Percentiles rank a stretch among this genome's conserved stretches.
phyloP scores from a whole-genome alignment of 2,797 vertebrate genomes.

The Merluccius polli region DNA sequence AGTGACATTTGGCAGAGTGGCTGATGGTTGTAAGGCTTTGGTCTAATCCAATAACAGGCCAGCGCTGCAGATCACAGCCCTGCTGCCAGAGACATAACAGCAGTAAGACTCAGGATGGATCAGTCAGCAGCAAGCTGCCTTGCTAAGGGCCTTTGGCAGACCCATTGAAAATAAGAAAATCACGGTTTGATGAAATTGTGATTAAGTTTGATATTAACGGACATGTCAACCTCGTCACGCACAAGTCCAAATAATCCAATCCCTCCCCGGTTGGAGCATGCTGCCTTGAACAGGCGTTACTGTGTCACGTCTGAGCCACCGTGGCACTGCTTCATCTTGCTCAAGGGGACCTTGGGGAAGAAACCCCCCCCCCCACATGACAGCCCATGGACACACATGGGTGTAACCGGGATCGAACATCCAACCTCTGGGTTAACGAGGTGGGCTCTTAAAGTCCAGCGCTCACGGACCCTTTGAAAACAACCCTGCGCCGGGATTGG shows the following conservation, averaged over 20 bases:
- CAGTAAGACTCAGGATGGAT: slow-evolving; percentile 37
- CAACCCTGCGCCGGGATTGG: neutral
- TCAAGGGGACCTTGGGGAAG: slow-evolving; percentile 1
- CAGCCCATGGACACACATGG: neutral
- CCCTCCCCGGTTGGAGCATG: neutral
- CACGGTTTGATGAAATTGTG: neutral
- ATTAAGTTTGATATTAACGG: neutral
- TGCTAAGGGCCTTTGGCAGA: neutral
- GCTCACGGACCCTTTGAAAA: neutral
- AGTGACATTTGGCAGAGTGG: slow-evolving; percentile 35
- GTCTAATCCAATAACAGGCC: slow-evolving; percentile 55
- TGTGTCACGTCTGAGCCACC: neutral
- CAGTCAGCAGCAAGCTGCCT: slow-evolving; percentile 40
- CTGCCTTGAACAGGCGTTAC: neutral
- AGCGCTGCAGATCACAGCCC: slow-evolving; percentile 43
- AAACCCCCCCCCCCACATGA: neutral
- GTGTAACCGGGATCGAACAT: neutral
- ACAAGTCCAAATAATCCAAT: neutral
- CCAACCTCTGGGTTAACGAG: neutral
- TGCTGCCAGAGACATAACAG: slow-evolving; percentile 37
- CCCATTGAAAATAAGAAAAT: neutral
- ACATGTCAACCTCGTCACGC: neutral
- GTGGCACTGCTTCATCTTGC: neutral
- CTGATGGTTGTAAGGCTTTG: slow-evolving; percentile 39
- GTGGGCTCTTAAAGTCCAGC: neutral